Evolutionary conservation across 1,140 invertebrate species (phyloP).

Genomic region (Drosophila tropicalis): DNA sequence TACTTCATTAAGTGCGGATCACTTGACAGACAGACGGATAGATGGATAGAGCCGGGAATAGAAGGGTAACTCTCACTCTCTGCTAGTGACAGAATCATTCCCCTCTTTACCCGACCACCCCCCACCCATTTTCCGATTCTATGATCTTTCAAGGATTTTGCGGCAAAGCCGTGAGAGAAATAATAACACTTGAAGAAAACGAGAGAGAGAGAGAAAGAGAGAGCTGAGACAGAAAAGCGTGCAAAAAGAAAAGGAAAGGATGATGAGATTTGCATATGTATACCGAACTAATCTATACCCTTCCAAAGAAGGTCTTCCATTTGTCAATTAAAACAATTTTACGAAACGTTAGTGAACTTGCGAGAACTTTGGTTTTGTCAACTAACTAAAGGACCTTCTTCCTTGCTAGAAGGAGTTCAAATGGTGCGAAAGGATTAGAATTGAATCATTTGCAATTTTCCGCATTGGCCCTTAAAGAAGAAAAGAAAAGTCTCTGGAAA

Average conservation of each 20-base stretch:
- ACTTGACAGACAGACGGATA: conserved; percentile 57
- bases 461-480: conserved; percentile 66
- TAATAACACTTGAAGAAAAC: not conserved
- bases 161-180: conserved; percentile 7
- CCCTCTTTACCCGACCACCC: not conserved
- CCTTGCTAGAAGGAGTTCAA: conserved; percentile 50
- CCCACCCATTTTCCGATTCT: not conserved
- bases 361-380: too few species aligned
- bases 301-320: too few species aligned
- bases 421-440: conserved; percentile 61
- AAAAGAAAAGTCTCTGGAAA: not conserved
- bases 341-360: too few species aligned
- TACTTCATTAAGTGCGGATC: conserved; percentile 78
- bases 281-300: not conserved
- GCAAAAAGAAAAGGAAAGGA: too few species aligned
- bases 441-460: conserved; percentile 78
- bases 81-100: conserved; percentile 3
- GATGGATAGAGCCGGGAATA: not conserved
- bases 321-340: conserved; percentile 40
- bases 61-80: not conserved
- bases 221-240: too few species aligned
- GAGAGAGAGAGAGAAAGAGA: not conserved
- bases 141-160: conserved; percentile 9
- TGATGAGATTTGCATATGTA: not conserved
- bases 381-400: too few species aligned